These are phyloP conservation scores for Antheraea assamensis DNA, from an alignment of 2,888 invertebrate species.

Conservation along the genomic window DNA sequence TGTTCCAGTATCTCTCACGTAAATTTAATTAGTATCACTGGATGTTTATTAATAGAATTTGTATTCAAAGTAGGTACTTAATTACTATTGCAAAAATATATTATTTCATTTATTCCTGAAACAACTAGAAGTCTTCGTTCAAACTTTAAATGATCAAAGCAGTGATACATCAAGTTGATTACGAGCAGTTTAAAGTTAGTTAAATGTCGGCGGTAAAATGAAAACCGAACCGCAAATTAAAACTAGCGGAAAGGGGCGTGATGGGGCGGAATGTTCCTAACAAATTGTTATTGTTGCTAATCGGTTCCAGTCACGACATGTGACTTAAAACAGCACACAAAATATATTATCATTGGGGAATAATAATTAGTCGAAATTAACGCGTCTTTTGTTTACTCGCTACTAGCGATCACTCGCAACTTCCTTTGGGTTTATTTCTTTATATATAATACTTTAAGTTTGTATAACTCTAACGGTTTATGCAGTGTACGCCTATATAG, in stretches of 20 bases:
- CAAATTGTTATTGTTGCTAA: conserved; percentile 41
- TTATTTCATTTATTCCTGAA: neutral
- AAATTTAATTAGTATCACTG: neutral
- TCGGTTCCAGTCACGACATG: conserved; percentile 34
- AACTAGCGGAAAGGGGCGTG: conserved; percentile 34
- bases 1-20: neutral
- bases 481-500: too few species aligned
- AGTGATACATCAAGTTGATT: conserved; percentile 14
- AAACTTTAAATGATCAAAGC: conserved; percentile 15
- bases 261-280: conserved; percentile 31
- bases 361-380: neutral
- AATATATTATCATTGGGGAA: neutral
- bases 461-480: too few species aligned
- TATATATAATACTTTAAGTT: too few species aligned
- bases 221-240: conserved; percentile 43
- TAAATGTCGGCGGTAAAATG: conserved; percentile 32
- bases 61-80: neutral
- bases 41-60: neutral
- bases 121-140: neutral
- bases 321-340: conserved; percentile 24
- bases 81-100: neutral
- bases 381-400: neutral
- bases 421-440: too few species aligned
- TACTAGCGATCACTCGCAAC: neutral
- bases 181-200: conserved; percentile 16